Evolutionary conservation across 2,888 invertebrate genomes (phyloP), one percentile per base, ranked within the genome.

Genomic region (Parnassius orleans): DNA sequence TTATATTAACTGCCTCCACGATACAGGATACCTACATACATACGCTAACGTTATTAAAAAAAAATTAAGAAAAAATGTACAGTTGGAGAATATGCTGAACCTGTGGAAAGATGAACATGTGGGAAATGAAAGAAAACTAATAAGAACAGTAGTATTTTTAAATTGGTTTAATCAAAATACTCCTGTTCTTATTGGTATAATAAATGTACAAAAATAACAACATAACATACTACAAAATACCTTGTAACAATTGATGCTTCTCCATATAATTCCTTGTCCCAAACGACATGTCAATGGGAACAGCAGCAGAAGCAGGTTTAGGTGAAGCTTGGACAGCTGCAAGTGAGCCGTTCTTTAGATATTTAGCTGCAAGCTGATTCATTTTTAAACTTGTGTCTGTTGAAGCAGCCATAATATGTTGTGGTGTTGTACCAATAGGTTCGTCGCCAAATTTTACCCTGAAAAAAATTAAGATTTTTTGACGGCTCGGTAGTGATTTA

Each of bases 181-280:
- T 5, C 24, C 24, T 24, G 7, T 7, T 33, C 7, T 33, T 7
- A 33, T 7, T 33, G 33, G 33, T 33, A 1, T 33, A 33, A 33
- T 33, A 33, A 33, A 33, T 33, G 33, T 33, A 33, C 33, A 33
- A 0, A 33, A 33, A 33, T 33, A 33, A 33, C 33, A 33, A 33
- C 33, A 33, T 33, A 33, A 33, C 33, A 33, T 33, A 33, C 5
- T 33, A 33, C 5, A 7, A 33, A 33, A 7, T 33, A 90, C 93
- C 92, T 75, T 92, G 89, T 64, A 93, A 73, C 63, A 95, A 78
- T 74, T 94, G 93, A 80, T 95, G 95, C 72, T 93, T 93, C 75
- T 95, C 93, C 92, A 95, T 93, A 78, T 95, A 95, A 72, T 94
- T 93, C 75, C 94, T 91, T 10, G 95, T 95, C n/a, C 95, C 95